Conservation (phyloP, 2,797 vertebrate species). For the Pseudomugil tenellus region DNA sequence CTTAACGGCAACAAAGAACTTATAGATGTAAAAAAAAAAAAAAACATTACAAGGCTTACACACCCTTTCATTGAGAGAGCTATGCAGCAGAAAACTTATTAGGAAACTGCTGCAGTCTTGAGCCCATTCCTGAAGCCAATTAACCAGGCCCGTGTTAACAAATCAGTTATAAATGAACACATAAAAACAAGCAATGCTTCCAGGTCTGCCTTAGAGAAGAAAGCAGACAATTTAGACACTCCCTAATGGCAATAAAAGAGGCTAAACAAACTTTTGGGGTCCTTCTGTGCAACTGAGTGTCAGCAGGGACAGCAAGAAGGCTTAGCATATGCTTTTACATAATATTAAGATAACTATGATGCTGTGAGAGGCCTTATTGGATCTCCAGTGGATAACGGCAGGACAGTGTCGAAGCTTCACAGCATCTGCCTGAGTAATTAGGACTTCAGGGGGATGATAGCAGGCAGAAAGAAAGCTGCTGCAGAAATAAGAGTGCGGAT, state of each 20-base stretch:
- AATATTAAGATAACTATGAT: constrained; percentile 69
- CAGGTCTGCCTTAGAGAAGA: constrained; percentile 37
- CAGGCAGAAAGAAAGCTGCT: constrained; percentile 37
- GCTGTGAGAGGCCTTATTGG: constrained; percentile 69
- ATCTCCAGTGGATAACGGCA: constrained; percentile 69
- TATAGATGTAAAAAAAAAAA: constrained; percentile 22
- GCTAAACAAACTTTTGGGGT: constrained; percentile 62
- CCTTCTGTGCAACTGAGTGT: constrained; percentile 47
- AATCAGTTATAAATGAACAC: constrained; percentile 61
- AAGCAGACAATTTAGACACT: constrained; percentile 50
- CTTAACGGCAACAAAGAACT: constrained; percentile 23
- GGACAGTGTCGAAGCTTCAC: constrained; percentile 67
- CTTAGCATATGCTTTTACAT: constrained; percentile 70
- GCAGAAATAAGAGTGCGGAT: constrained; percentile 19
- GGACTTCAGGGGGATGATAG: constrained; percentile 75
- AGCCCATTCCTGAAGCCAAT: constrained; percentile 52
- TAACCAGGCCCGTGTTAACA: constrained; percentile 51
- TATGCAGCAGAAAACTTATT: constrained; percentile 17
- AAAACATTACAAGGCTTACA: constrained; percentile 6
- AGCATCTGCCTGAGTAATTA: constrained; percentile 79
- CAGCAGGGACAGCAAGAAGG: constrained; percentile 51
- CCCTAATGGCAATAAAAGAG: constrained; percentile 33
- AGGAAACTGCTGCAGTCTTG: constrained; percentile 22
- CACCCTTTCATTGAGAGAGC: constrained; percentile 25
- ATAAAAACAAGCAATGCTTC: constrained; percentile 50